Evolutionary conservation across 1,140 invertebrate species (phyloP), one percentile per base, ranked within the genome.

Genomic region (Bombus confusus): DNA sequence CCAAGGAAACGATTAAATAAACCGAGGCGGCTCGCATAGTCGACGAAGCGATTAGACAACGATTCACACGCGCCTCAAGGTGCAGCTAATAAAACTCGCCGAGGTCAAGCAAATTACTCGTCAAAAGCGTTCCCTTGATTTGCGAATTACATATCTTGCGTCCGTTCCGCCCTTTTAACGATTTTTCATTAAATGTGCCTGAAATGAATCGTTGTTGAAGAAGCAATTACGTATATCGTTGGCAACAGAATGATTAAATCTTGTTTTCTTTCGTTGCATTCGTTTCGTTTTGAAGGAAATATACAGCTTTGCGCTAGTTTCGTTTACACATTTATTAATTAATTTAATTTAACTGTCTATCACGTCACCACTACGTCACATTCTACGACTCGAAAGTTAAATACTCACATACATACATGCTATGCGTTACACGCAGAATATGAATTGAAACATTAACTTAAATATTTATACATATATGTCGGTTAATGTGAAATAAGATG

Each of bases 11-110:
- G 77, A 90, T 90, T 86, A 88, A 62, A 66, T 43, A 64, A 72
- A 86, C 43, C 75, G 85, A 89, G 89, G 84, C 86, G 87, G 88
- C 79, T 91, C n/a, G 83, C 81, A 89, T 89, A 86, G 88, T 68
- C 83, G 88, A 82, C 89, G 41, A n/a, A 91, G 82, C 74, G 69
- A 89, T 91, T 91, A 90, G 89, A 90, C 88, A 83, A 81, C 83
- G 89, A 91, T 91, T 92, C 88, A 47, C 83, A 62, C 73, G 82
- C 80, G 59, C 66, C 31, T 92, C 91, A 93, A 92, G 90, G 89
- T 82, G 86, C 72, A 88, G 86, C 82, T 69, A 89, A 91, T 93
- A 92, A 93, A 92, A 90, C 52, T 64, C 83, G 74, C 34, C 85
- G 81, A 93, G 92, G 91, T 47, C 88, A 85, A 87, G 88, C 87